These are phyloP conservation scores for Cyanistes caeruleus DNA, from an alignment of 2,113 vertebrate species.

Conservation along the genomic window DNA sequence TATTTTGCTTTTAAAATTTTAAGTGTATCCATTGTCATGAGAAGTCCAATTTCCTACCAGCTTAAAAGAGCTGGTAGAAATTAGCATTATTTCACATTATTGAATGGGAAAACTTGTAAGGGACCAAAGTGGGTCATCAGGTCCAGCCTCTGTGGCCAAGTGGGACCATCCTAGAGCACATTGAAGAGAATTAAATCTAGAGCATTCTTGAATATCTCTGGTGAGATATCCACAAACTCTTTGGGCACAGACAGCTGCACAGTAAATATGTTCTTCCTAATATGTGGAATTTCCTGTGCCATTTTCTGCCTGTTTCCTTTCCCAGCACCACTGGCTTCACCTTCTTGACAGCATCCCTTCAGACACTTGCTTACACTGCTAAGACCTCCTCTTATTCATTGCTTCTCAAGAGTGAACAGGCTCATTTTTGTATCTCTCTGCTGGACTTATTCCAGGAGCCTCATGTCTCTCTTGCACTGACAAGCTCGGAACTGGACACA, in stretches of 20 bases:
- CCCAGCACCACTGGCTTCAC: background rate
- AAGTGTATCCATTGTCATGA: background rate
- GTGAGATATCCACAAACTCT: background rate
- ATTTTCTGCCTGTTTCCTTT: background rate
- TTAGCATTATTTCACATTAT: background rate
- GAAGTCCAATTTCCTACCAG: background rate
- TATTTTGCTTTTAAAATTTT: background rate
- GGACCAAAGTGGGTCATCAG: background rate
- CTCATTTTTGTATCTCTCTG: rapidly evolving
- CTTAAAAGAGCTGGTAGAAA: background rate
- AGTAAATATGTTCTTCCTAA: background rate
- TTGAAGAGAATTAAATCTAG: no score
- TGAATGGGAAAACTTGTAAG: background rate
- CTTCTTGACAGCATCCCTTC: background rate
- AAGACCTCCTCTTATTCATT: background rate
- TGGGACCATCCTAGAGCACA: background rate
- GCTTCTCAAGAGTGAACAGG: background rate
- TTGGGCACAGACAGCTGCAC: rapidly evolving
- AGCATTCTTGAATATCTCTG: background rate
- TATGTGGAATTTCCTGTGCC: background rate
- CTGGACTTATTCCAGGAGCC: background rate
- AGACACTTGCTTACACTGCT: no score
- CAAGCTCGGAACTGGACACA: background rate
- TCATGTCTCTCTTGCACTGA: background rate
- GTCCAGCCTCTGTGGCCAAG: background rate